phyloP scores from a whole-genome alignment of 2,888 invertebrate genomes.

The Drosophila mimica region DNA sequence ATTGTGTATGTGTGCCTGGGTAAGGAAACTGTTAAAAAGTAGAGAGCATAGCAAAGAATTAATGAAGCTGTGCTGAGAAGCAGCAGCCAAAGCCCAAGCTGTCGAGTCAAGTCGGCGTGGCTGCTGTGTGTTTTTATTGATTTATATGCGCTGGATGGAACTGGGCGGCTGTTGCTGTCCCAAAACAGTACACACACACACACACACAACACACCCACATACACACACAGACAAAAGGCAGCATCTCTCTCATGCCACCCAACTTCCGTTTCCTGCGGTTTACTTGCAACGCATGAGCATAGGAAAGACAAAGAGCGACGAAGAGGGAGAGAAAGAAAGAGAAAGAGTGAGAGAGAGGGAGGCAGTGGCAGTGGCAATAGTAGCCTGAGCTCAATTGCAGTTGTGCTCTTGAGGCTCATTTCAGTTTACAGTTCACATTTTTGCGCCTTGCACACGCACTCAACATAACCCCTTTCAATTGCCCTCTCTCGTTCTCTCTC shows the following conservation, averaged over 20 bases:
- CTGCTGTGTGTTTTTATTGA: conserved; percentile 77
- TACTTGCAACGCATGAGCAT: conserved; percentile 57
- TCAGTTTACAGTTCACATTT: conserved; percentile 49
- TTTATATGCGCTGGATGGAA: conserved; percentile 70
- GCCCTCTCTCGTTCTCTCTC: conserved; percentile 10
- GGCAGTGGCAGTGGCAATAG: conserved; percentile 6
- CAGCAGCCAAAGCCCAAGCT: conserved; percentile 34
- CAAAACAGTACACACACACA: conserved; percentile 57
- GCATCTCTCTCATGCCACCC: conserved; percentile 42
- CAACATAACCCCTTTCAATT: conserved; percentile 61
- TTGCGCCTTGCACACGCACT: conserved; percentile 51
- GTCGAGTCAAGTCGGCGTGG: conserved; percentile 29
- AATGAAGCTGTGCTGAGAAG: conserved; percentile 52
- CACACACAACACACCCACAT: conserved; percentile 30
- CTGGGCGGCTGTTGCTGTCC: conserved; percentile 71
- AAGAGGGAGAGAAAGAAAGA: conserved; percentile 15
- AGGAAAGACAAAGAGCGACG: not conserved
- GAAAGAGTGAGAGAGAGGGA: conserved; percentile 12
- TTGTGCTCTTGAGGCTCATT: conserved; percentile 64
- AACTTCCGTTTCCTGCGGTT: conserved; percentile 74
- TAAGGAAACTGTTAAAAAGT: conserved; percentile 48
- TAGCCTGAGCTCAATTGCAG: conserved; percentile 48
- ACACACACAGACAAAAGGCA: conserved; percentile 25
- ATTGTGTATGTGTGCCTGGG: conserved; percentile 27
- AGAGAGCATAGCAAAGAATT: conserved; percentile 51